A percentile compares a stretch with the other conserved stretches of the same genome.
phyloP scores from a whole-genome alignment of 2,113 vertebrate genomes.

The Phainopepla nitens region DNA sequence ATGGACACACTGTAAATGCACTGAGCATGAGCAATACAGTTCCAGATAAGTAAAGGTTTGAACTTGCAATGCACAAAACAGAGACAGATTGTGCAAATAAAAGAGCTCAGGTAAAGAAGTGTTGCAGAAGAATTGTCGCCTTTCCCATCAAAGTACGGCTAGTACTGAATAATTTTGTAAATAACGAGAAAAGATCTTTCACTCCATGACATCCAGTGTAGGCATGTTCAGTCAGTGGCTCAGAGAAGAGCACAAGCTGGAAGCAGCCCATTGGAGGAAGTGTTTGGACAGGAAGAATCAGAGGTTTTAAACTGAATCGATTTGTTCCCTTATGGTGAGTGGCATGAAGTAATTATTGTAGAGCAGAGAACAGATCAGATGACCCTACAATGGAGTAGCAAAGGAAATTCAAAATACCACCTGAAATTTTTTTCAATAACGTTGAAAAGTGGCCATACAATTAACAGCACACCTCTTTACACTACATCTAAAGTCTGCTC shows the following conservation, averaged over 20 bases:
- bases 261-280: neutral
- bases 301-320: neutral
- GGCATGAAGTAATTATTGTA: neutral
- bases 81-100: neutral
- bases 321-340: neutral
- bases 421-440: neutral
- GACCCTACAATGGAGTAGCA: neutral
- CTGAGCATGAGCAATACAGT: neutral
- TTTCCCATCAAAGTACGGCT: neutral
- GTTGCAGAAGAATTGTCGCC: neutral
- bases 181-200: neutral
- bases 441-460: neutral
- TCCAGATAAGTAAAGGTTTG: neutral
- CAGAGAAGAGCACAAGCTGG: neutral
- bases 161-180: neutral
- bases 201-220: neutral
- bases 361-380: neutral
- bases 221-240: fast-evolving
- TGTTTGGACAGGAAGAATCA: neutral
- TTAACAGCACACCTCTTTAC: neutral
- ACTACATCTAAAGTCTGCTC: neutral
- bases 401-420: neutral
- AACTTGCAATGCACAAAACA: neutral
- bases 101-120: neutral
- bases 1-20: neutral